Conservation (phyloP, 2,113 vertebrate genomes). For the Hippocampus mohnikei region DNA sequence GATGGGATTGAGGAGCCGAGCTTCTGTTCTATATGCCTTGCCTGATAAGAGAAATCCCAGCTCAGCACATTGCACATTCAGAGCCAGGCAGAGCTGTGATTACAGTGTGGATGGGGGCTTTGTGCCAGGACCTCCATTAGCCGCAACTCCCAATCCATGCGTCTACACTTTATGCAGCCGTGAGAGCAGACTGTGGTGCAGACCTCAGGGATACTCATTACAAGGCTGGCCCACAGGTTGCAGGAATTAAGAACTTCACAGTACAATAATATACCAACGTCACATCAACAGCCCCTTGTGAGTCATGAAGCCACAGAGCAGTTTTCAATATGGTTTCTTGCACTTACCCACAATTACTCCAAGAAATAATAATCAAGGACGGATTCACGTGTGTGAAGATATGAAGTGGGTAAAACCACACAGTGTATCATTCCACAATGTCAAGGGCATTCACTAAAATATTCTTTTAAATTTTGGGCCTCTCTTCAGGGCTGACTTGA, state of each 20-base stretch:
- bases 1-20: slow-evolving; percentile 27
- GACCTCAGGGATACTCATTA: slow-evolving; percentile 42
- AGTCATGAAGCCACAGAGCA: slow-evolving; percentile 5
- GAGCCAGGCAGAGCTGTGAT: slow-evolving; percentile 54
- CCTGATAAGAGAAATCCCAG: slow-evolving; percentile 58
- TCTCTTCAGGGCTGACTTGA: background rate
- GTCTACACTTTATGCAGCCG: slow-evolving; percentile 20
- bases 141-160: slow-evolving; percentile 18
- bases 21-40: slow-evolving; percentile 33
- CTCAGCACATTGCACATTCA: slow-evolving; percentile 36
- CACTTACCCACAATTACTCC: background rate
- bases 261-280: slow-evolving; percentile 15
- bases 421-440: background rate
- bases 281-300: background rate
- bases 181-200: slow-evolving; percentile 24
- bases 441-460: background rate
- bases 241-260: slow-evolving; percentile 1
- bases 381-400: background rate
- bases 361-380: background rate
- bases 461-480: background rate
- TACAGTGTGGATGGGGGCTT: slow-evolving; percentile 35
- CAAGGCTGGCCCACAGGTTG: slow-evolving; percentile 25
- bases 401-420: background rate
- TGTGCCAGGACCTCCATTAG: slow-evolving; percentile 44
- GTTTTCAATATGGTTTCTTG: slow-evolving; percentile 6